Evolutionary conservation across 2,113 vertebrate species (phyloP), one percentile per base, ranked within the genome.

Genomic region (Cavia aperea): DNA sequence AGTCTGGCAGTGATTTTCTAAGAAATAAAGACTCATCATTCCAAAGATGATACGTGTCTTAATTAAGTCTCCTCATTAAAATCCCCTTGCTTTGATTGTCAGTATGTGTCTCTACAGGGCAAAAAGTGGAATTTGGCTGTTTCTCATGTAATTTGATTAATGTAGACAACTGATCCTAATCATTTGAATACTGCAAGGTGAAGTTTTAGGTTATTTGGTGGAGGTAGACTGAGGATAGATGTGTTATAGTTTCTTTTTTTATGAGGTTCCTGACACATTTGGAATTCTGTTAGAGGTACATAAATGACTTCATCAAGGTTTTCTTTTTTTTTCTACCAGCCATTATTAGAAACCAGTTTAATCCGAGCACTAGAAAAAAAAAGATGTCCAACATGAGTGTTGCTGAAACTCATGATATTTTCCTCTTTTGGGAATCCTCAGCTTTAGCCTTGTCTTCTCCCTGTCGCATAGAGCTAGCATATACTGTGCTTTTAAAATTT

Each of bases 51-150:
- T 93, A 24, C 90, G 77, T 94, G n/a, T 85, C 89, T 96, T 94
- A 95, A 94, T 96, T 94, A 95, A 95, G 66, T 43, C 31, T 95
- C 31, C 63, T 95, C 90, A 93, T 95, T 96, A 94, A 92, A 95
- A 95, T 23, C 91, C 62, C 18, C 60, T 81, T 75, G 66, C 78
- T 95, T 90, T 91, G 84, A 95, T 95, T 88, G 77, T 90, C 81
- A 85, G 15, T 88, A 46, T 65, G 58, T 73, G n/a, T 88, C 81
- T 95, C 49, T 39, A 82, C 31, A 81, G 7, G 73, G 66, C 43
- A 82, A 77, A 60, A 23, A 92, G 85, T 60, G 93, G 88, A 81
- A 88, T 87, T 79, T 90, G 88, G 29, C 49, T 39, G 63, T 81
- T 94, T 93, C 89, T 88, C 75, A 43, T 24, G 11, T 93, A 82